Base-by-base conservation (phyloP, 2,113 vertebrate genomes). In the Rhinichthys klamathensis region DNA sequence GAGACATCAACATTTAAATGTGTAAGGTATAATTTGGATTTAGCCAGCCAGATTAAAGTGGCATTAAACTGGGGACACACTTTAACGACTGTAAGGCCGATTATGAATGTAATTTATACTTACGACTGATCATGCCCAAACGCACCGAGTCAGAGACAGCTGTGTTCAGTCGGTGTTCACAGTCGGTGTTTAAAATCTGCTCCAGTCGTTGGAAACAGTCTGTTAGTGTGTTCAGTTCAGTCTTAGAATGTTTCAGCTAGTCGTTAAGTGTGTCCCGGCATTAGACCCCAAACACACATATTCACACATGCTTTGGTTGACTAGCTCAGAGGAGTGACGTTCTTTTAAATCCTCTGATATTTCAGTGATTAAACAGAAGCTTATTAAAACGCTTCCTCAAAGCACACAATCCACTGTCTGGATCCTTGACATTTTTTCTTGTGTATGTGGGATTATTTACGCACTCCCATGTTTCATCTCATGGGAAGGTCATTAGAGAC, bases 401-500 rank as follows among this genome's bases (percentile, higher is more conserved):
- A 23, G 35, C 23, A 16, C 35, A 41, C 56, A 79, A 79, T 41
- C 76, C 23, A 25, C 56, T 49, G n/a, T 46, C 58, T 63, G 60
- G 13, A 79, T 56, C 18, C 51, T 72, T 38, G 16, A 72, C 35
- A 16, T 32, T 54, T 32, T 41, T 46, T 61, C 58, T 30, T 4
- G 46, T 81, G 41, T 81, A 51, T 51, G 16, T 67, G 41, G 27
- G 61, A 81, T 81, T 81, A 35, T 81, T 67, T 65, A 61, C 16
- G 2, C 35, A 41, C 56, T 61, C 15, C 12, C 38, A 63, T 38
- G 58, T 80, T 69, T 81, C 61, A 81, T 81, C 79, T 67, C 61
- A 49, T 46, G 79, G n/a, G n/a, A 80, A 67, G 61, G 79, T 81
- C 61, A 81, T 81, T 60, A 79, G 77, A 65, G 13, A 16, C 58